Evolutionary conservation across 2,797 vertebrate genomes (phyloP).

Genomic region (Sebastes trivittatus): DNA sequence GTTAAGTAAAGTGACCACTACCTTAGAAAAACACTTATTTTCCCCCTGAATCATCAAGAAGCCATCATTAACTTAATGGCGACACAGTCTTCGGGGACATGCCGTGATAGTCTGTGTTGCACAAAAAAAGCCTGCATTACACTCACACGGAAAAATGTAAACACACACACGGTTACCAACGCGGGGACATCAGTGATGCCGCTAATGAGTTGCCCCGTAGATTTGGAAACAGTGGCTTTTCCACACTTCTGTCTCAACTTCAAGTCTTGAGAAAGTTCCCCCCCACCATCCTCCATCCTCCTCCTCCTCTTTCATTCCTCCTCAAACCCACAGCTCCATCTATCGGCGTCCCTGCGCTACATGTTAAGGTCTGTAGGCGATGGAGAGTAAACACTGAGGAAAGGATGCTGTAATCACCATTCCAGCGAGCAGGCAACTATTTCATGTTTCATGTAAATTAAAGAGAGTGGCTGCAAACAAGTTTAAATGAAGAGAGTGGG

Average conservation of each 20-base stretch:
- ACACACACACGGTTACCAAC: slow-evolving; percentile 53
- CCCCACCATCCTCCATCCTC: slow-evolving; percentile 7
- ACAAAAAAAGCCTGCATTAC: slow-evolving; percentile 50
- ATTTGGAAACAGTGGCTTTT: slow-evolving; percentile 68
- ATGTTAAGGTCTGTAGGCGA: slow-evolving; percentile 21
- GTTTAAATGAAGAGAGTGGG: slow-evolving; percentile 20
- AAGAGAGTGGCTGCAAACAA: slow-evolving; percentile 22
- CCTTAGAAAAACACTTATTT: slow-evolving; percentile 67
- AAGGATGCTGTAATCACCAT: slow-evolving; percentile 26
- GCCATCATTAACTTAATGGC: slow-evolving; percentile 76
- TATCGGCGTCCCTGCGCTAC: slow-evolving; percentile 61
- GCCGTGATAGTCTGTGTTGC: slow-evolving; percentile 46
- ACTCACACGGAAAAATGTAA: slow-evolving; percentile 49
- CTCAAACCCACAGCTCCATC: slow-evolving; percentile 80
- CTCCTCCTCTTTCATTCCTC: slow-evolving; percentile 47
- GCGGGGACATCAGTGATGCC: slow-evolving; percentile 46
- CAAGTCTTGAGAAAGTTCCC: slow-evolving; percentile 66
- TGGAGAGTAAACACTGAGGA: slow-evolving; percentile 34
- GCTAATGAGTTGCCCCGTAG: slow-evolving; percentile 74
- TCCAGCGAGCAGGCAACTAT: neutral
- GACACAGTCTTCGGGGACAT: slow-evolving; percentile 61
- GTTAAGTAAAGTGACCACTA: slow-evolving; percentile 73
- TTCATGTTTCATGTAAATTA: slow-evolving; percentile 28
- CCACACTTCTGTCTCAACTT: slow-evolving; percentile 75
- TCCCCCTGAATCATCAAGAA: slow-evolving; percentile 75